Evolutionary conservation across 2,888 invertebrate genomes (phyloP), one percentile per base, ranked within the genome.

Genomic region (Ariolimax columbianus): DNA sequence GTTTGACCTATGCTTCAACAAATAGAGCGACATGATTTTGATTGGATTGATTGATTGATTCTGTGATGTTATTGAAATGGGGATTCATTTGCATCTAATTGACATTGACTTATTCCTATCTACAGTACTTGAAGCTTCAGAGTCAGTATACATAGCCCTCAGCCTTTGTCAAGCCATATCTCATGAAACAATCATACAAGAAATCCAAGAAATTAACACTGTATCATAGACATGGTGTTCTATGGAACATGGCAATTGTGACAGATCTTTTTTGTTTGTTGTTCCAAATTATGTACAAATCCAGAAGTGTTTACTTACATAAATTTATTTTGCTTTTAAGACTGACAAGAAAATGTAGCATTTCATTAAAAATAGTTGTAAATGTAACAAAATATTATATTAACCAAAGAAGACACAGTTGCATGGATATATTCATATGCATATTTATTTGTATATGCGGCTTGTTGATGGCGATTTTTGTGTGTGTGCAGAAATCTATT

Each of bases 61-160:
- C n/a, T n/a, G n/a, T 47, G 47, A 7, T 11, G 47, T 11, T 47
- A 47, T 47, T 47, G 47, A 9, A 23, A 55, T 55, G 4, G 55
- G 23, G 14, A 55, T 9, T 55, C 23, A 55, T 55, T 55, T 11
- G n/a, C 59, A 63, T 4, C n/a, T 63, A 1, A 63, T 23, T 63
- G 59, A 63, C 59, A 63, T 26, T 1, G 30, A 33, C 9, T 63
- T 38, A 47, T 68, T 77, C 36, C 40, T 82, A 30, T 83, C 38
- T 72, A 30, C 93, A 95, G 94, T 95, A 94, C 91, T 92, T 95
- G 88, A 95, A 95, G 90, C 94, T 95, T 91, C 95, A 95, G 90
- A 95, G 95, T 66, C 95, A 95, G 26, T 95, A 94, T 89, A 93
- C 94, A 86, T 85, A 85, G 75, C 70, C 63, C 80, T 17, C 23